Evolutionary conservation across 2,113 vertebrate species (phyloP), one percentile per base, ranked within the genome.

Genomic region (Lonchura striata): DNA sequence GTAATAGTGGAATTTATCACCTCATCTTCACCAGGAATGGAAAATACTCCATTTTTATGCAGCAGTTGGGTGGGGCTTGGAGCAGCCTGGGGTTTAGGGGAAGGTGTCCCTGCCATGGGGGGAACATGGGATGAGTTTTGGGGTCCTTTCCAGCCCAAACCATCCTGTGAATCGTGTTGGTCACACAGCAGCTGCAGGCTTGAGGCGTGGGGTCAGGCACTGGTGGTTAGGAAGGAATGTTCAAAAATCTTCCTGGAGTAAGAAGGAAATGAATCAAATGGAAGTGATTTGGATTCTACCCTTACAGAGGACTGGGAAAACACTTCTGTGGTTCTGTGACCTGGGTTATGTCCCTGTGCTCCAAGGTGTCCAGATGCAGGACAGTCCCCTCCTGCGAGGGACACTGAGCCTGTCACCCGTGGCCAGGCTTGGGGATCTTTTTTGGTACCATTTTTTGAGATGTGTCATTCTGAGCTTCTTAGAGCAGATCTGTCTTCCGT

Each of bases 111-210:
- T 71, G 65, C n/a, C 22, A 2, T 28, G 50, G 27, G 59, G 27
- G 9, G 22, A 68, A 59, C 0, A 7, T 7, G 46, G 33, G 69
- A 0, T 41, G 24, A 11, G 4, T 12, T 68, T 35, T 41, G 8
- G 10, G n/a, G 7, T 35, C 17, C 19, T 13, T 68, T 25, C 60
- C n/a, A 22, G 2, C 24, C n/a, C 41, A 31, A 22, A 17, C 23
- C 39, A 0, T 11, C 13, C 16, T n/a, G 19, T 14, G 30, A 25
- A 2, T 60, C 3, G 0, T 35, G 5, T 1, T 18, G 12, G 27
- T 16, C 59, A 17, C 12, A 2, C 27, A 56, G 77, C 72, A 28
- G 59, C 21, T 39, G 33, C 57, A 47, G 69, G 39, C n/a, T 22
- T 31, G 31, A 35, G 82, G 4, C 31, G 37, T 6, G 2, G 35